Percentiles rank a stretch among this genome's conserved stretches.
Conservation (phyloP, 1,140 invertebrate genomes). For the Drosophila neocordata region DNA sequence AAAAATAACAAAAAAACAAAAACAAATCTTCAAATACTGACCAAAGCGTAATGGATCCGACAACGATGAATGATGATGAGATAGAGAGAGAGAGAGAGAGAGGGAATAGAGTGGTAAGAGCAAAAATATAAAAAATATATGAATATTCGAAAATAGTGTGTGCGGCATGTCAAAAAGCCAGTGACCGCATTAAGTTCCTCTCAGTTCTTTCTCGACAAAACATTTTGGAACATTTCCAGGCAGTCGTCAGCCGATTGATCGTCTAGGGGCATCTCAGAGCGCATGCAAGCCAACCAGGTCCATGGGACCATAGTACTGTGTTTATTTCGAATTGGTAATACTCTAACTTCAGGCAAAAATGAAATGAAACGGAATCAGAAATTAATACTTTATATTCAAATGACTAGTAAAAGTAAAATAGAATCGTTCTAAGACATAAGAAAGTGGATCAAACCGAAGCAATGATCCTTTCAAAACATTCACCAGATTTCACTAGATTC, state of each 20-base stretch:
- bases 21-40: constrained; percentile 51
- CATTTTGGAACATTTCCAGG: constrained; percentile 70
- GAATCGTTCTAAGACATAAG: no score
- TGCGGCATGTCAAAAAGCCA: constrained; percentile 69
- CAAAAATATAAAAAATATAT: constrained; percentile 25
- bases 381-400: no score
- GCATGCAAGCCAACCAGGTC: background rate
- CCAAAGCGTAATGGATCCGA: constrained; percentile 63
- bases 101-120: background rate
- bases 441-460: no score
- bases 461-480: no score
- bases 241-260: constrained; percentile 35
- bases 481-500: no score
- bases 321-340: constrained; percentile 25
- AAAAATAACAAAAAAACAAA: constrained; percentile 68
- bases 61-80: constrained; percentile 1
- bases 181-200: constrained; percentile 72
- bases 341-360: background rate
- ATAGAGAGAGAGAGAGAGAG: constrained; percentile 2
- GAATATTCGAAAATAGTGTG: constrained; percentile 72
- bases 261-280: constrained; percentile 33
- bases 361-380: no score
- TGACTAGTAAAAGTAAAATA: no score
- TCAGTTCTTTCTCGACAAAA: constrained; percentile 27
- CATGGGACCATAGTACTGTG: constrained; percentile 41